A percentile compares a stretch with the other conserved stretches of the same genome.
Evolutionary conservation across 1,140 invertebrate species (phyloP).

Genomic region (Coenobita brevimanus): DNA sequence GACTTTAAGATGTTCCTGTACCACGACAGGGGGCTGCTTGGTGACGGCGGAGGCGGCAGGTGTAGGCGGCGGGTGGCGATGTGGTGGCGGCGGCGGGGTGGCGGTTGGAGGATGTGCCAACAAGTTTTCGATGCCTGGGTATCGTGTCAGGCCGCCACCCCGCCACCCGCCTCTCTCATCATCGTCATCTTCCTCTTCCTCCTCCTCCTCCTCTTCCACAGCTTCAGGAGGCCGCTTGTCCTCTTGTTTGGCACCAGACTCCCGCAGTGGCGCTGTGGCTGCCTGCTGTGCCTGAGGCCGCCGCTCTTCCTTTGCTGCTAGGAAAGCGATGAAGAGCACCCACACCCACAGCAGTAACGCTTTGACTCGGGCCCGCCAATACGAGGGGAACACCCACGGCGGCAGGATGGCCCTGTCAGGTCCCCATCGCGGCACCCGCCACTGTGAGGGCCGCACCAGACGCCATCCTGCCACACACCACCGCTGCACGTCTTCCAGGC

Average conservation of each 20-base stretch:
- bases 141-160: constrained; percentile 47
- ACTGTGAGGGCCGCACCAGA: too few species aligned
- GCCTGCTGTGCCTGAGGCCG: neutral
- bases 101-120: constrained; percentile 50
- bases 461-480: too few species aligned
- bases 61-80: constrained; percentile 11
- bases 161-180: constrained; percentile 51
- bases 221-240: neutral
- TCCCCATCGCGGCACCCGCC: too few species aligned
- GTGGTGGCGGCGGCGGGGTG: constrained; percentile 17
- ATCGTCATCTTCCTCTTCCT: constrained; percentile 34
- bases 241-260: neutral
- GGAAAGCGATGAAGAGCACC: constrained; percentile 50
- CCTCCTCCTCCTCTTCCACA: constrained; percentile 30
- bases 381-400: constrained; percentile 33
- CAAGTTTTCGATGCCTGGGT: constrained; percentile 59
- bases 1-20: neutral
- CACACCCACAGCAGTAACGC: constrained; percentile 38
- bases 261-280: neutral
- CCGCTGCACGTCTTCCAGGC: too few species aligned
- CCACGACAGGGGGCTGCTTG: constrained; percentile 25
- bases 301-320: constrained; percentile 14
- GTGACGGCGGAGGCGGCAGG: neutral
- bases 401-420: neutral
- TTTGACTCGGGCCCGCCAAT: constrained; percentile 23